These are phyloP conservation scores for Ornithorhynchus anatinus DNA, from an alignment of 2,113 vertebrate genomes.

Conservation along the genomic window DNA sequence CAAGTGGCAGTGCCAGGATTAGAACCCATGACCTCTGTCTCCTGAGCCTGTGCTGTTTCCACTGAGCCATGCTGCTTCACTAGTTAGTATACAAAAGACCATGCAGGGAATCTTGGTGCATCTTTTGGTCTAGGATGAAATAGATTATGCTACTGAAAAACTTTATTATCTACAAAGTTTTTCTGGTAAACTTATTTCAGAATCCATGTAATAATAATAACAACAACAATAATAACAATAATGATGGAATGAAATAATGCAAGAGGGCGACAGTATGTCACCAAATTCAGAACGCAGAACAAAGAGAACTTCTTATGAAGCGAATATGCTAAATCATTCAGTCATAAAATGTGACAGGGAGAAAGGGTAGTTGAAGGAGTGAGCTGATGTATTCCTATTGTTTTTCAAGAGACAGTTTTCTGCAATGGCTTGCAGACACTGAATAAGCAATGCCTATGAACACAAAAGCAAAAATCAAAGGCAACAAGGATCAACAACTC, in stretches of 20 bases:
- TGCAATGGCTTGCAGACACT: conserved; percentile 24
- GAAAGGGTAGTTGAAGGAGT: not conserved
- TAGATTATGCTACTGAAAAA: too few species aligned
- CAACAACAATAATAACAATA: not conserved
- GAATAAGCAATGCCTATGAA: not conserved
- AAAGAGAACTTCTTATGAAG: not conserved
- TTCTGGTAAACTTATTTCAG: not conserved
- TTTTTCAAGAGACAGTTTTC: not conserved
- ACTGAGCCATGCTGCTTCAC: too few species aligned
- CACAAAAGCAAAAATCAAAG: conserved; percentile 22
- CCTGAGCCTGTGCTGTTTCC: too few species aligned
- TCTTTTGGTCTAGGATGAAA: too few species aligned
- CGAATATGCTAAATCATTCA: not conserved
- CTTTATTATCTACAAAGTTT: too few species aligned
- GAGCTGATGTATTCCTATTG: not conserved
- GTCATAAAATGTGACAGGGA: not conserved
- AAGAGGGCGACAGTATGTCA: not conserved
- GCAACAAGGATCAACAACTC: not conserved
- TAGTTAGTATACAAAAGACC: too few species aligned
- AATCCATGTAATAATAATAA: not conserved
- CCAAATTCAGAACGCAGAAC: not conserved
- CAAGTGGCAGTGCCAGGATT: too few species aligned
- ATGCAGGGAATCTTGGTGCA: too few species aligned
- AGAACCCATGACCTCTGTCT: too few species aligned
- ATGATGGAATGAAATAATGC: not conserved